Conservation (phyloP, 2,888 invertebrate genomes). For the Plagodis pulveraria region DNA sequence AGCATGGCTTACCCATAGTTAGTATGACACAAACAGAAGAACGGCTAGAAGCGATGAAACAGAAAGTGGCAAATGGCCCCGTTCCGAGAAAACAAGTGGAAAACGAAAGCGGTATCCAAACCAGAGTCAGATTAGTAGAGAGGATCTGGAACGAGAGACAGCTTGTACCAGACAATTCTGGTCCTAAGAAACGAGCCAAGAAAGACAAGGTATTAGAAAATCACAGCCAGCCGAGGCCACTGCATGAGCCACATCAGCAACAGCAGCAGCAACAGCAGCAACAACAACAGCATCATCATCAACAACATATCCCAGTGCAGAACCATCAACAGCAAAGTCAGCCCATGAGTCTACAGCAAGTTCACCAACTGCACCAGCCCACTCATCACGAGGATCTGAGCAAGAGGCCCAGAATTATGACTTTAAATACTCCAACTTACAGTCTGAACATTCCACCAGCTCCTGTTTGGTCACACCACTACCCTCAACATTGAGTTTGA, state of each 20-base stretch:
- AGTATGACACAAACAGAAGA: constrained; percentile 72
- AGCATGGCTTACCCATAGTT: constrained; percentile 52
- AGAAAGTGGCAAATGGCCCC: constrained; percentile 73
- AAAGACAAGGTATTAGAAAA: constrained; percentile 61
- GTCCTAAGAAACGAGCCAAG: constrained; percentile 66
- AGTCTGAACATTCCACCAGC: constrained; percentile 62
- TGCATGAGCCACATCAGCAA: constrained; percentile 18
- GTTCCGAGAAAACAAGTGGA: constrained; percentile 64
- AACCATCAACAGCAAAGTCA: constrained; percentile 31
- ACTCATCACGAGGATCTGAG: constrained; percentile 62
- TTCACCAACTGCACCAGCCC: constrained; percentile 32
- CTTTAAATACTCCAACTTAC: constrained; percentile 61
- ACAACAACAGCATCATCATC: constrained; percentile 7
- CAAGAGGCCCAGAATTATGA: constrained; percentile 65
- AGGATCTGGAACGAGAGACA: constrained; percentile 68
- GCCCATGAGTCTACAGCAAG: constrained; percentile 31
- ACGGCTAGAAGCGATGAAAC: constrained; percentile 72
- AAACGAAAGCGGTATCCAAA: constrained; percentile 55
- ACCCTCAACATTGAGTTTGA: constrained; percentile 61
- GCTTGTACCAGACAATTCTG: constrained; percentile 54
- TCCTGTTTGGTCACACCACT: constrained; percentile 73
- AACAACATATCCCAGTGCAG: constrained; percentile 28
- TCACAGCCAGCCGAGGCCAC: constrained; percentile 24
- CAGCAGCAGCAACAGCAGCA: constrained; percentile 12
- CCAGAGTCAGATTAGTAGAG: constrained; percentile 58